Conservation (phyloP, 2,797 vertebrate genomes). For the Parotocinclus haroldoi region DNA sequence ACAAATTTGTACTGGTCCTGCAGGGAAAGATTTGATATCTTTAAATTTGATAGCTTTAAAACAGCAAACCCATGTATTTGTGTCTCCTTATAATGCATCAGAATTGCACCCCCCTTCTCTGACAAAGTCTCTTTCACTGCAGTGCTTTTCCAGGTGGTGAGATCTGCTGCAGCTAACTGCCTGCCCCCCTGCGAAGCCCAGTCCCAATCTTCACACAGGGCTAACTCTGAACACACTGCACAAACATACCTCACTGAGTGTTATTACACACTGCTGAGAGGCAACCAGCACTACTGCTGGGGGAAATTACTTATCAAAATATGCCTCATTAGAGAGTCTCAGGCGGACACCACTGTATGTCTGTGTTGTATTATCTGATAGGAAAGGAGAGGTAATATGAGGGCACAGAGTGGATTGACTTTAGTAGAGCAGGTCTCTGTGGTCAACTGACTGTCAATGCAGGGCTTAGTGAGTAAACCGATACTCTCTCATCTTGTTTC, state of each 20-base stretch:
- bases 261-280: constrained; percentile 13
- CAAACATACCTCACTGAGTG: constrained; percentile 23
- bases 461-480: constrained; percentile 6
- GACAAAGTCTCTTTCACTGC: neutral
- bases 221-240: constrained; percentile 18
- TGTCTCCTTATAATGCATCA: neutral
- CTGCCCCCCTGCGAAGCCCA: neutral
- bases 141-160: neutral
- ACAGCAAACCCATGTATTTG: neutral
- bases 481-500: constrained; percentile 29
- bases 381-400: neutral
- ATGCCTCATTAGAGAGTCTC: neutral
- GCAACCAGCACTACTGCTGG: constrained; percentile 4
- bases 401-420: neutral
- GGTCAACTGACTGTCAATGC: constrained; percentile 16
- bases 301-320: constrained; percentile 9
- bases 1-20: too few relatives aligned
- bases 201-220: constrained; percentile 1
- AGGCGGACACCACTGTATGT: neutral
- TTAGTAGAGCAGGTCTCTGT: neutral
- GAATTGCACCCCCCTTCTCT: neutral
- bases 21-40: too few relatives aligned
- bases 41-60: too few relatives aligned
- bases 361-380: neutral
- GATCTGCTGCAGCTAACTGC: neutral